Conservation (phyloP, 2,797 vertebrate genomes). For the Anolis apletophallus region DNA sequence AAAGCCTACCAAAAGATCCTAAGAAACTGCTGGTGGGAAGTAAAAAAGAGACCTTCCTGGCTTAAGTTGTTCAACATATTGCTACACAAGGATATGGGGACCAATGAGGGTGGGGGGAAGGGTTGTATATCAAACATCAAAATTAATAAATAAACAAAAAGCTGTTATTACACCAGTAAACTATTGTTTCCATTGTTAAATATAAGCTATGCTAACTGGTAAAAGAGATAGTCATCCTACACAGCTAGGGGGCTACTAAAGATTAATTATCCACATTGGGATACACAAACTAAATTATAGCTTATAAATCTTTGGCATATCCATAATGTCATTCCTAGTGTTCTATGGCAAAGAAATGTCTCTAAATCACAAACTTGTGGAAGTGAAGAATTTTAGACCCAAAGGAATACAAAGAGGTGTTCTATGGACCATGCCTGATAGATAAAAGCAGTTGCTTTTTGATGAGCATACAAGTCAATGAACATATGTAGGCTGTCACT, state of each 20-base stretch:
- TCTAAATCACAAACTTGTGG: slow-evolving; percentile 10
- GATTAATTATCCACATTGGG: not conserved
- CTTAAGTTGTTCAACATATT: not conserved
- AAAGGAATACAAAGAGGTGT: not conserved
- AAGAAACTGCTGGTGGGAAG: not conserved
- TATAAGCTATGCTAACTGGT: not conserved
- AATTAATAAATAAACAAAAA: not conserved
- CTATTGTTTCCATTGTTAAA: not conserved
- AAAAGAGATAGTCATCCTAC: not conserved
- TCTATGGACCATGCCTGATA: not conserved
- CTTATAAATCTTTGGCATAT: not conserved
- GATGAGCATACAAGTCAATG: not conserved
- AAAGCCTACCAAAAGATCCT: not conserved
- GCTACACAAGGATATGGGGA: not conserved
- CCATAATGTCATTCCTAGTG: not conserved
- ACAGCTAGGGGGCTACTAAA: not conserved
- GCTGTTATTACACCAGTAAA: not conserved
- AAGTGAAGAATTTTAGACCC: slow-evolving; percentile 21
- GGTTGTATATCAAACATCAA: not conserved
- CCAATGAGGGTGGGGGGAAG: too few species aligned
- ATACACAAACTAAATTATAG: slow-evolving; percentile 1
- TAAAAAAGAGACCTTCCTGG: not conserved
- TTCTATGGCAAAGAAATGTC: not conserved
- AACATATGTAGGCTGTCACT: slow-evolving; percentile 17
- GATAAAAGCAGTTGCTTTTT: slow-evolving; percentile 12